Conservation (phyloP, 2,113 vertebrate species). For the Cyanocitta stelleri region DNA sequence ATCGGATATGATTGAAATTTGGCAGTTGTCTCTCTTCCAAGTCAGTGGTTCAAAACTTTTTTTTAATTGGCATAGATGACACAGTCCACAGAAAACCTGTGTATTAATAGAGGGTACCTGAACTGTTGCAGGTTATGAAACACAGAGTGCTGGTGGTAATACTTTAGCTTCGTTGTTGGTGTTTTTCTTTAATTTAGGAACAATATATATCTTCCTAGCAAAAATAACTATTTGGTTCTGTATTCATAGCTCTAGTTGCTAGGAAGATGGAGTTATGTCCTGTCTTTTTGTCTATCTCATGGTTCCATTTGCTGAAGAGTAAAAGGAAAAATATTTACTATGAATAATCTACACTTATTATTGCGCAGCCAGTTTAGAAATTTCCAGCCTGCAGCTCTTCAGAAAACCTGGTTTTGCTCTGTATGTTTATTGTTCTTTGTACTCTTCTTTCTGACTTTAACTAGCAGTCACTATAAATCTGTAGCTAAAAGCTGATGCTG, state of each 20-base stretch:
- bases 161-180: neutral
- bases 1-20: fast-evolving
- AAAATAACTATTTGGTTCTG: neutral
- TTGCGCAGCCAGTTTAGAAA: neutral
- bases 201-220: neutral
- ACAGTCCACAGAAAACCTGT: neutral
- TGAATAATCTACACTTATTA: neutral
- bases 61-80: neutral
- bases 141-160: neutral
- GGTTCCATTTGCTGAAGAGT: neutral
- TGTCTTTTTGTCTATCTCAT: neutral
- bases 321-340: neutral
- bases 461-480: neutral
- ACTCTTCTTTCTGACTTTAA: neutral
- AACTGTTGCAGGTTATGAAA: neutral
- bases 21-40: neutral
- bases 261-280: neutral
- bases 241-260: neutral
- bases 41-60: neutral
- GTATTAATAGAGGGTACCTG: neutral
- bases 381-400: neutral
- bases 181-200: neutral
- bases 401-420: neutral
- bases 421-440: neutral
- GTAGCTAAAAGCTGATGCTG: neutral